Percentiles rank a stretch among this genome's conserved stretches.
These are phyloP conservation scores for Pseudomyrmex gracilis DNA, from an alignment of 1,140 invertebrate species.

Conservation along the genomic window DNA sequence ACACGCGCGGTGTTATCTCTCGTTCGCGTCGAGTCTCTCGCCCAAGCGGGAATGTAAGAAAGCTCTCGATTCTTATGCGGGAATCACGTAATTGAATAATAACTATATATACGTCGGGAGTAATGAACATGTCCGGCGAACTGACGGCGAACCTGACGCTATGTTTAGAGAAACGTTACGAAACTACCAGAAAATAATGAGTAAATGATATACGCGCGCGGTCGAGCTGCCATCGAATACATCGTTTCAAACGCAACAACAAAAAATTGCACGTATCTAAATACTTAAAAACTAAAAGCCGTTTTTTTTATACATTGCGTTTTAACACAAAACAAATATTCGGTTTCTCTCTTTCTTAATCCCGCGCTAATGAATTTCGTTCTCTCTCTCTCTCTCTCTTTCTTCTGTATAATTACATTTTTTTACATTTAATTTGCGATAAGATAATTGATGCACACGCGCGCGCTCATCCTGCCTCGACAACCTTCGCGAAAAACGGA, in stretches of 20 bases:
- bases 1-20: too few relatives aligned
- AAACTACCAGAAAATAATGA: constrained; percentile 51
- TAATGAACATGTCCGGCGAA: constrained; percentile 22
- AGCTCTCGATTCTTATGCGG: constrained; percentile 13
- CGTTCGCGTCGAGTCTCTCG: background rate
- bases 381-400: too few relatives aligned
- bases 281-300: too few relatives aligned
- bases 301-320: too few relatives aligned
- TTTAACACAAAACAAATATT: too few relatives aligned
- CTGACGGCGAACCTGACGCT: constrained; percentile 17
- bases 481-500: background rate
- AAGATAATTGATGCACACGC: background rate
- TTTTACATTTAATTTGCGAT: background rate
- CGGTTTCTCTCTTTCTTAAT: too few relatives aligned
- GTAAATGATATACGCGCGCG: constrained; percentile 9
- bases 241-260: background rate
- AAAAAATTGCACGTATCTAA: too few relatives aligned
- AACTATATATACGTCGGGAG: constrained; percentile 4
- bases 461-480: background rate
- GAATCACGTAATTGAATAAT: constrained; percentile 48
- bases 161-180: constrained; percentile 40
- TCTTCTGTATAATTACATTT: background rate
- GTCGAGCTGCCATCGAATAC: constrained; percentile 1
- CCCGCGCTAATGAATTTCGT: too few relatives aligned
- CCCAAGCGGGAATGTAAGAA: background rate